Conservation (phyloP, 1,140 invertebrate species). For the Drosophila seguyi region DNA sequence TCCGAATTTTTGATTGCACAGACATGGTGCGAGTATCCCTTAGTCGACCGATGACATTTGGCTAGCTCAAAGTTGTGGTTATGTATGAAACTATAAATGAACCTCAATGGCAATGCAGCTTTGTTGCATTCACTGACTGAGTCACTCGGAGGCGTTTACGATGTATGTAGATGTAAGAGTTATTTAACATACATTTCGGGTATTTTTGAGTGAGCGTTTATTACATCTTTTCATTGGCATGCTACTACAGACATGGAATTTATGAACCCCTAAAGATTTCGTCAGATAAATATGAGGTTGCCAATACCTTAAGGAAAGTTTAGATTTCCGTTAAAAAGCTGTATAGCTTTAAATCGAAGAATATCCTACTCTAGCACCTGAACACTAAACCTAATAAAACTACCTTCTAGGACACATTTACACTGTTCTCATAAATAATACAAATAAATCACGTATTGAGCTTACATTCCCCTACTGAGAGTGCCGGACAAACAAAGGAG, state of each 20-base stretch:
- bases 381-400: too few species aligned
- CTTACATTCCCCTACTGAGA: slow-evolving; percentile 1
- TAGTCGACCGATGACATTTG: too few species aligned
- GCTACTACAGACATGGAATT: background rate
- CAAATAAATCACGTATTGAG: slow-evolving; percentile 5
- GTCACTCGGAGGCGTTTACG: background rate
- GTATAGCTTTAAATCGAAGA: too few species aligned
- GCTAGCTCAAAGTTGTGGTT: slow-evolving; percentile 2
- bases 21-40: slow-evolving; percentile 2
- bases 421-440: too few species aligned
- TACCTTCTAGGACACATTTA: too few species aligned
- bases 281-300: background rate
- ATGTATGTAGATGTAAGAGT: slow-evolving; percentile 5
- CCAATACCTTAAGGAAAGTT: background rate
- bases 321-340: background rate
- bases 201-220: too few species aligned
- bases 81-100: background rate
- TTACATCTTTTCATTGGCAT: background rate
- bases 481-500: background rate
- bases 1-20: background rate
- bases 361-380: too few species aligned
- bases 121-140: background rate
- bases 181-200: background rate
- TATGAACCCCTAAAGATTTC: background rate
- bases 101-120: background rate